Conservation (phyloP, 2,113 vertebrate genomes). For the Thinocorus orbignyianus region DNA sequence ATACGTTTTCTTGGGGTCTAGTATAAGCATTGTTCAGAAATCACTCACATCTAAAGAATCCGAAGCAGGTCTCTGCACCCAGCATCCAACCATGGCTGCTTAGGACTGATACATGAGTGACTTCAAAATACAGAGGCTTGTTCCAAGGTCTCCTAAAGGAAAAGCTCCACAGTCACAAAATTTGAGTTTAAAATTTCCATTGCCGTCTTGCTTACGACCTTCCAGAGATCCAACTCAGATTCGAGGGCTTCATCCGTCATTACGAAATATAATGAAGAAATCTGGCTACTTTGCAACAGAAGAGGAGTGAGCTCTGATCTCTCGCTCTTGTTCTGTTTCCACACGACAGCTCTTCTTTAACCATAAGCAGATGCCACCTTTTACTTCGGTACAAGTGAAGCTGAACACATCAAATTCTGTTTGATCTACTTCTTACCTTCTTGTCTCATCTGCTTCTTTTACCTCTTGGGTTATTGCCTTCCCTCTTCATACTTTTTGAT, state of each 20-base stretch:
- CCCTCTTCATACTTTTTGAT: background rate
- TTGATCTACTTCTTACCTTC: background rate
- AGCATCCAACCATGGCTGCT: background rate
- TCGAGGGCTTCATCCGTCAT: background rate
- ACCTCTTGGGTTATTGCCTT: background rate
- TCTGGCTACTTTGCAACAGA: background rate
- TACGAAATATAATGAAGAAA: background rate
- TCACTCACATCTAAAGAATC: background rate
- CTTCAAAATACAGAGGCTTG: background rate
- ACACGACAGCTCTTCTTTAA: background rate
- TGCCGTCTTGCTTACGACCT: background rate
- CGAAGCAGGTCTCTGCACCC: background rate
- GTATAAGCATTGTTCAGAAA: background rate
- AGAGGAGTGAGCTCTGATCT: background rate
- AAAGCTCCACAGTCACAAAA: background rate
- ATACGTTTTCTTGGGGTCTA: background rate
- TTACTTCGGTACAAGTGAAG: background rate
- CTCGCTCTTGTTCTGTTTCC: background rate
- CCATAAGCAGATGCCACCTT: background rate
- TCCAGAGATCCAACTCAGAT: background rate
- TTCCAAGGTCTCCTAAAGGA: background rate
- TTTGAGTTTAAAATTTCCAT: background rate
- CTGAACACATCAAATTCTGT: background rate
- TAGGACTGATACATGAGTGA: background rate
- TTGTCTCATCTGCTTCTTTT: background rate